Evolutionary conservation across 2,888 invertebrate species (phyloP).

Genomic region (Ophraella communa): DNA sequence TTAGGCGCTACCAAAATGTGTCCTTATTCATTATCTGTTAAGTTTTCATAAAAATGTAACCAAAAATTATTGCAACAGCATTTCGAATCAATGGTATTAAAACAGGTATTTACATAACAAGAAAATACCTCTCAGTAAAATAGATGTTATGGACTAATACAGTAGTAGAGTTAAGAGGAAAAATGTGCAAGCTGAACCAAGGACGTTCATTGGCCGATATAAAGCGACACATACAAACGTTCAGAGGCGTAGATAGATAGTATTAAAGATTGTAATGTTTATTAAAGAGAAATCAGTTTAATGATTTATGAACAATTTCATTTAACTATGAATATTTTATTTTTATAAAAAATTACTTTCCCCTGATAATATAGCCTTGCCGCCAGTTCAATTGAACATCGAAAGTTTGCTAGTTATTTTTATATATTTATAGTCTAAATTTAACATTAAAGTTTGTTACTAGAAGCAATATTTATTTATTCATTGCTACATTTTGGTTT

Average conservation of each 20-base stretch:
- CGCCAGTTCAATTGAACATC: too few species aligned
- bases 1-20: too few species aligned
- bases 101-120: background rate
- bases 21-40: too few species aligned
- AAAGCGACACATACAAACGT: background rate
- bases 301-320: too few species aligned
- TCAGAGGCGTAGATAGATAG: background rate
- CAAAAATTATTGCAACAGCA: background rate
- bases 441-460: too few species aligned
- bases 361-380: too few species aligned
- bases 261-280: background rate
- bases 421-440: too few species aligned
- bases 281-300: background rate
- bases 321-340: too few species aligned
- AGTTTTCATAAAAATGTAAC: background rate
- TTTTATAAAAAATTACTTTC: too few species aligned
- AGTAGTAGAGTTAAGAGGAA: conserved; percentile 4
- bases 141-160: background rate
- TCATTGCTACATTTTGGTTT: too few species aligned
- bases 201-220: conserved; percentile 24
- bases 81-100: background rate
- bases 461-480: too few species aligned
- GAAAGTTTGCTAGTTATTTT: too few species aligned
- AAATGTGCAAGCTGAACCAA: conserved; percentile 17
- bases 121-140: background rate